A percentile compares a stretch with the other conserved stretches of the same genome.
phyloP scores from a whole-genome alignment of 2,888 invertebrate genomes.

The Tetanocera ferruginea region DNA sequence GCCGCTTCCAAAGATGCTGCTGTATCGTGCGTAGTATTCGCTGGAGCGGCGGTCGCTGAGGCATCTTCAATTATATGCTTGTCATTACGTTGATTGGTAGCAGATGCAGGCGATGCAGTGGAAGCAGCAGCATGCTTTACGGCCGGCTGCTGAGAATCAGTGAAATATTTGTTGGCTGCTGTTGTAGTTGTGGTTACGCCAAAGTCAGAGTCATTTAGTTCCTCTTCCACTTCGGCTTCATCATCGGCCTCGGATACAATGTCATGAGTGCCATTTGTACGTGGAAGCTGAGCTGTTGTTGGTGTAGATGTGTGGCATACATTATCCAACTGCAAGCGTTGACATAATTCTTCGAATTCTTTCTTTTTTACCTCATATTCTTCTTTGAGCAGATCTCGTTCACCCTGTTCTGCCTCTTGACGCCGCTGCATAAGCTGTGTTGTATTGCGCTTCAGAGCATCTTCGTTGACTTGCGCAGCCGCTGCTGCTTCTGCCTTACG shows the following conservation, averaged over 20 bases:
- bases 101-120: conserved; percentile 44
- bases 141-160: conserved; percentile 33
- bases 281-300: background rate
- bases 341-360: conserved; percentile 62
- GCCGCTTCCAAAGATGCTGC: conserved; percentile 64
- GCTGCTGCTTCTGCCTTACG: conserved; percentile 63
- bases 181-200: conserved; percentile 43
- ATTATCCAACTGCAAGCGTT: conserved; percentile 56
- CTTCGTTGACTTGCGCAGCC: conserved; percentile 63
- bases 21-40: conserved; percentile 55
- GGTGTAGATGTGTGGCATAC: conserved; percentile 27
- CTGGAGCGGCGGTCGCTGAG: conserved; percentile 59
- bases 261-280: conserved; percentile 40
- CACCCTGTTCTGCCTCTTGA: conserved; percentile 56
- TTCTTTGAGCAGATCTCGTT: conserved; percentile 60
- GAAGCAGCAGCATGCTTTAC: conserved; percentile 27
- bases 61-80: conserved; percentile 48
- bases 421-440: conserved; percentile 56
- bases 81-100: conserved; percentile 27
- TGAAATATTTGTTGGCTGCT: conserved; percentile 48
- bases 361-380: conserved; percentile 67
- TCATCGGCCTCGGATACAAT: conserved; percentile 61
- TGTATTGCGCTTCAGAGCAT: conserved; percentile 61
- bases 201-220: conserved; percentile 56
- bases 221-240: conserved; percentile 61